Evolutionary conservation across 2,113 vertebrate species (phyloP).

Genomic region (Amia ocellicauda): DNA sequence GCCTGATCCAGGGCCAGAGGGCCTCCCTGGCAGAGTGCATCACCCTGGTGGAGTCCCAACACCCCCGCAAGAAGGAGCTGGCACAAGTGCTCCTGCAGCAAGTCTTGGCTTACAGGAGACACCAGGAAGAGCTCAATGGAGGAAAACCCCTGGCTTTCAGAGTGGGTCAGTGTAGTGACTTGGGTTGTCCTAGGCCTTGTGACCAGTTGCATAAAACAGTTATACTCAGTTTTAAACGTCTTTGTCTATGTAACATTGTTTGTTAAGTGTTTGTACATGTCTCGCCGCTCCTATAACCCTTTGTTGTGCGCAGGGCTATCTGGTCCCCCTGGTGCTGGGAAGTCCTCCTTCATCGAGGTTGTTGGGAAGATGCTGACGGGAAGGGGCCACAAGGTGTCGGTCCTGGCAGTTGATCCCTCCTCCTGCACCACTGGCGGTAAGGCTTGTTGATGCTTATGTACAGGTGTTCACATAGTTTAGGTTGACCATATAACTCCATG

Average conservation of each 20-base stretch:
- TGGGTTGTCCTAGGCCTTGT: background rate
- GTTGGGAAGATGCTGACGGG: constrained; percentile 94
- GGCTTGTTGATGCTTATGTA: constrained; percentile 36
- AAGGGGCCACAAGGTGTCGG: constrained; percentile 83
- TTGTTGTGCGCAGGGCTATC: constrained; percentile 74
- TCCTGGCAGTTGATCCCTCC: constrained; percentile 93
- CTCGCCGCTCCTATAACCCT: background rate
- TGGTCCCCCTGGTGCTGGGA: constrained; percentile 94
- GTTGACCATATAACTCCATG: too few species aligned
- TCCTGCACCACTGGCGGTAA: constrained; percentile 94
- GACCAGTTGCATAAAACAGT: background rate
- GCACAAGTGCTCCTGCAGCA: constrained; percentile 90
- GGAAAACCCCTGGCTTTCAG: constrained; percentile 89
- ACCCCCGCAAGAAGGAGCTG: constrained; percentile 82
- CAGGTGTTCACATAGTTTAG: background rate
- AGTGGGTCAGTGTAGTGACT: constrained; percentile 79
- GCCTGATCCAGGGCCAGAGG: constrained; percentile 78
- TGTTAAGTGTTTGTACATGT: background rate
- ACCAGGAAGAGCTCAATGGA: constrained; percentile 75
- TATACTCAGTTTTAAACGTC: background rate
- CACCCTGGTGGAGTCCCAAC: constrained; percentile 89
- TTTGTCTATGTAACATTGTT: background rate
- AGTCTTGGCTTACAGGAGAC: constrained; percentile 76
- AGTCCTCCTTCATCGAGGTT: constrained; percentile 94
- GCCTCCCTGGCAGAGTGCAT: constrained; percentile 90